Evolutionary conservation across 2,888 invertebrate species (phyloP).

Genomic region (Melieria crassipennis): DNA sequence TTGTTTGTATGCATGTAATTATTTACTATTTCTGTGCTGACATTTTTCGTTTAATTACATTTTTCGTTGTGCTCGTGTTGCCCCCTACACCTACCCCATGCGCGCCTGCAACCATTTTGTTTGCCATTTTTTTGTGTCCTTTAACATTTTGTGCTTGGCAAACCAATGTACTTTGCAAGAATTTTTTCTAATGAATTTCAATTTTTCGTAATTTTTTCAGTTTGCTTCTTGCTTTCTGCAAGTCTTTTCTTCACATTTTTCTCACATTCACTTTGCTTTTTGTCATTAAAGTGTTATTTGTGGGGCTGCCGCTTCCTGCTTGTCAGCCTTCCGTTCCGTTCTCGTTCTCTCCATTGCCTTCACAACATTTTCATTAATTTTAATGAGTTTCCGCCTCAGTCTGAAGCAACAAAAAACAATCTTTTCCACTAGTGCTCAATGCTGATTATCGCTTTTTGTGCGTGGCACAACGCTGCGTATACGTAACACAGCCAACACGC

Average conservation of each 20-base stretch:
- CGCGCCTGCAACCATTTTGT: not conserved
- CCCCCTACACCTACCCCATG: too few species aligned
- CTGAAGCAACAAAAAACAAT: conserved; percentile 7
- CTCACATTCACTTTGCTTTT: not conserved
- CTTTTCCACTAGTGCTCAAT: conserved; percentile 13
- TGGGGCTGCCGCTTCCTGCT: too few species aligned
- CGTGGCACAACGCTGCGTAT: conserved; percentile 22
- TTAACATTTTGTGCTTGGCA: not conserved
- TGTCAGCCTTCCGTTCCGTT: not conserved
- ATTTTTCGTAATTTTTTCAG: not conserved
- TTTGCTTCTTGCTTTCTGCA: not conserved
- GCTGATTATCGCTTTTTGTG: not conserved
- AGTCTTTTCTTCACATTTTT: conserved; percentile 8
- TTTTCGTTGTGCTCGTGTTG: not conserved
- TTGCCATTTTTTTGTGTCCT: not conserved
- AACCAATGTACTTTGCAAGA: not conserved
- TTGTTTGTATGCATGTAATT: too few species aligned
- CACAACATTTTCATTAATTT: conserved; percentile 41
- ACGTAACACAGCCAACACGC: conserved; percentile 10
- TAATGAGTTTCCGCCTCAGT: conserved; percentile 39
- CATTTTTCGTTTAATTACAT: conserved; percentile 17
- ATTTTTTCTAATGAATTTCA: not conserved
- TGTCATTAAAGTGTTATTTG: too few species aligned
- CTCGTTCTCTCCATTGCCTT: not conserved
- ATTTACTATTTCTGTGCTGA: not conserved